Base-by-base conservation (phyloP, 1,140 invertebrate species). In the Akabosia matsudoensis region DNA sequence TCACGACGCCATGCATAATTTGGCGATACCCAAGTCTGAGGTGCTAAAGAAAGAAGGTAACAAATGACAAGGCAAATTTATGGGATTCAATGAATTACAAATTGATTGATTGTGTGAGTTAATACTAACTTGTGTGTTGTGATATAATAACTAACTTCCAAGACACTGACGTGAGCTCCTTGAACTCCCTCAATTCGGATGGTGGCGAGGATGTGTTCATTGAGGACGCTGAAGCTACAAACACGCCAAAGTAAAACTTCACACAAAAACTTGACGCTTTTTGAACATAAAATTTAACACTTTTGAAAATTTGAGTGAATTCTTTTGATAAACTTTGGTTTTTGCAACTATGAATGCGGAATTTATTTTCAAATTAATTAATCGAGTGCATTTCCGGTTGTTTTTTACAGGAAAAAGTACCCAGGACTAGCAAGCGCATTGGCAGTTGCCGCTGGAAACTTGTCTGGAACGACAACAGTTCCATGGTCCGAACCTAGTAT, bases 141-240 rank as follows among this genome's bases (percentile, higher is more conserved):
- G 14, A 51, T 67, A 28, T 1, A 64, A 56, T 30, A 30, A 67
- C 2, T 67, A 24, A 7, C 61, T 30, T 30, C 31, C n/a, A 67
- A 82, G 88, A 87, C 54, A 89, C 88, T 10, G 88, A 89, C 79
- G 85, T 88, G 37, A 86, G 86, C 82, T 89, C 88, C 34, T 82
- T 89, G 79, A 89, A 86, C 82, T 89, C 88, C 61, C 82, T 88
- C 33, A 88, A 87, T 77, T 89, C 88, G 2, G 85, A 86, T 34
- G 88, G 87, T 61, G 85, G 84, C n/a, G 87, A 88, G 78, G 87
- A 87, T 81, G 85, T 86, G 56, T 87, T 86, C 75, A 84, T 83
- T 80, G 80, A 83, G 18, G 82, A 83, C 70, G 83, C 76, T 74
- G 83, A 83, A 84, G 79, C 82, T 81, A 74, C 78, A 77, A 70